Evolutionary conservation across 1,140 invertebrate genomes (phyloP).

Genomic region (Cryptotermes secundus): DNA sequence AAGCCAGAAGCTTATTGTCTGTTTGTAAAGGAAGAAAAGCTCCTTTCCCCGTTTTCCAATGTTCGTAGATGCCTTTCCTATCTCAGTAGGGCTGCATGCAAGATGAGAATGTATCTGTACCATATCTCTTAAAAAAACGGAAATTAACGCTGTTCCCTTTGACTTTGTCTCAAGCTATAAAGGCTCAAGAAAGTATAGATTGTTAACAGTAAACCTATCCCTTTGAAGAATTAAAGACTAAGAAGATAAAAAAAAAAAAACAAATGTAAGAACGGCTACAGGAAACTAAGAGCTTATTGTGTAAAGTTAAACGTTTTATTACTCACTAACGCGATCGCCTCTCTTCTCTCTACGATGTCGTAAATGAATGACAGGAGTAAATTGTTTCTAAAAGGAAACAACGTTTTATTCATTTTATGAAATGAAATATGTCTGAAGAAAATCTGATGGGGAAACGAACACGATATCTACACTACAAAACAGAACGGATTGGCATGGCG

Average conservation of each 20-base stretch:
- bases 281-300: neutral
- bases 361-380: neutral
- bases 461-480: too few relatives aligned
- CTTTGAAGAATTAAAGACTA: constrained; percentile 8
- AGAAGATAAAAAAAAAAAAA: neutral
- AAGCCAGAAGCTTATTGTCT: neutral
- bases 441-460: too few relatives aligned
- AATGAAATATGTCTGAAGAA: too few relatives aligned
- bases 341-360: neutral
- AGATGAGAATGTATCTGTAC: neutral
- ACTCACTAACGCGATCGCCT: neutral
- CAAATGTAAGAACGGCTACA: neutral
- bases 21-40: neutral
- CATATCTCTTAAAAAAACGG: constrained; percentile 3
- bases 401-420: too few relatives aligned
- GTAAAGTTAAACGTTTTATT: neutral
- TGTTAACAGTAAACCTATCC: neutral
- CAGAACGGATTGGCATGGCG: too few relatives aligned
- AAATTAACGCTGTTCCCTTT: neutral
- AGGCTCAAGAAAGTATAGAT: neutral
- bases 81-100: neutral
- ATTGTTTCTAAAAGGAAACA: neutral
- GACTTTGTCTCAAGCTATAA: neutral
- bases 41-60: neutral
- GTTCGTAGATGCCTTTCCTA: neutral